Evolutionary conservation across 2,113 vertebrate species (phyloP), one percentile per base, ranked within the genome.

Genomic region (Boulengeromyrus knoepffleri): DNA sequence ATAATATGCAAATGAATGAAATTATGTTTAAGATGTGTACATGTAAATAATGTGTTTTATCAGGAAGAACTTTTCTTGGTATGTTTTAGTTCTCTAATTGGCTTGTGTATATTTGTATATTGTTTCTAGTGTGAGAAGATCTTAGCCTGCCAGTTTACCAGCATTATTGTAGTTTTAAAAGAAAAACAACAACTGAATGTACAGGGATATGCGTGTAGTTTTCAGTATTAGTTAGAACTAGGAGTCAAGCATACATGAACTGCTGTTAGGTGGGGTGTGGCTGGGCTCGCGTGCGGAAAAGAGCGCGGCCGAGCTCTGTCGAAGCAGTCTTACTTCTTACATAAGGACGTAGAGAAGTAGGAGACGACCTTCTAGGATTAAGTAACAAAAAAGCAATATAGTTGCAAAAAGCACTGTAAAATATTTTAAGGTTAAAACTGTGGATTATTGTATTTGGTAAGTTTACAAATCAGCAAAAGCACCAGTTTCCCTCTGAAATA

Each of bases 1-100:
- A 97, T 97, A 97, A 97, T 97, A 97, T 97, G 97, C 97, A 97
- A 97, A 97, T 97, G 97, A 97, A 97, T 97, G 97, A 96, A 96
- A 97, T 96, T 97, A 97, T 97, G 97, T 97, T 97, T 53, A 87
- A 87, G 97, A 97, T 97, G 96, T 97, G 97, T 96, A 97, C 97
- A 97, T 97, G 97, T 97, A 97, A 97, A 97, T 97, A 97, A 96
- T 97, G 96, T 97, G 97, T 97, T 97, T 97, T 97, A 97, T 94
- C 96, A 97, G 96, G 96, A 95, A 89, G 27, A 85, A 94, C 95
- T 97, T 97, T 97, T 97, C 96, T 96, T 96, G 96, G 96, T 95
- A 96, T 96, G 96, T 97, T 97, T 97, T 96, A 96, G 97, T 96
- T 96, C 96, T 96, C 94, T 97, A 94, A 95, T 96, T 97, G 97